Evolutionary conservation across 2,888 invertebrate genomes (phyloP).

Genomic region (Phlogophora meticulosa): DNA sequence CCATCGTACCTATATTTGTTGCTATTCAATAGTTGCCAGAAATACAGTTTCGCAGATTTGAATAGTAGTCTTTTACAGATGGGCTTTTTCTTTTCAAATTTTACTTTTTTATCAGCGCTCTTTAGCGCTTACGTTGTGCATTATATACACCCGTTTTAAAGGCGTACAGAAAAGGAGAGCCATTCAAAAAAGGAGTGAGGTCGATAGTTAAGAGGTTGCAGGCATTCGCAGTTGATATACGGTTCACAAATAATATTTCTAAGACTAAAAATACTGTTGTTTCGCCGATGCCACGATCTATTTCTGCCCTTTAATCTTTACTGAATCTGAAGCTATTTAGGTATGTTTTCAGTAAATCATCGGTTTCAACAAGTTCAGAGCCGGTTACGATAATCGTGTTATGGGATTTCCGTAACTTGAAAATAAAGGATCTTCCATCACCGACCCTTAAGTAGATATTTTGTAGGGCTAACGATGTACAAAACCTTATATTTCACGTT

Average conservation of each 20-base stretch:
- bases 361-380: neutral
- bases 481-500: neutral
- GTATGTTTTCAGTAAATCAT: neutral
- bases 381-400: neutral
- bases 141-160: slow-evolving; percentile 6
- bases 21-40: neutral
- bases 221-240: neutral
- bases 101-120: too few relatives aligned
- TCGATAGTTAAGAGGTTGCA: neutral
- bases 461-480: neutral
- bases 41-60: neutral
- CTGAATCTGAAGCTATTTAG: neutral
- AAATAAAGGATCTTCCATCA: too few relatives aligned
- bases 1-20: slow-evolving; percentile 4
- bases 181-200: neutral
- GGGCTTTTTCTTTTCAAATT: neutral
- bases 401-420: too few relatives aligned
- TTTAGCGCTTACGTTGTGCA: neutral
- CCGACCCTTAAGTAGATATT: neutral
- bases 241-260: neutral
- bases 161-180: neutral
- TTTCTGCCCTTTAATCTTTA: neutral
- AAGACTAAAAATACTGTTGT: neutral
- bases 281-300: neutral
- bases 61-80: neutral